Evolutionary conservation across 1,140 invertebrate genomes (phyloP).

Genomic region (Nephotettix cincticeps): DNA sequence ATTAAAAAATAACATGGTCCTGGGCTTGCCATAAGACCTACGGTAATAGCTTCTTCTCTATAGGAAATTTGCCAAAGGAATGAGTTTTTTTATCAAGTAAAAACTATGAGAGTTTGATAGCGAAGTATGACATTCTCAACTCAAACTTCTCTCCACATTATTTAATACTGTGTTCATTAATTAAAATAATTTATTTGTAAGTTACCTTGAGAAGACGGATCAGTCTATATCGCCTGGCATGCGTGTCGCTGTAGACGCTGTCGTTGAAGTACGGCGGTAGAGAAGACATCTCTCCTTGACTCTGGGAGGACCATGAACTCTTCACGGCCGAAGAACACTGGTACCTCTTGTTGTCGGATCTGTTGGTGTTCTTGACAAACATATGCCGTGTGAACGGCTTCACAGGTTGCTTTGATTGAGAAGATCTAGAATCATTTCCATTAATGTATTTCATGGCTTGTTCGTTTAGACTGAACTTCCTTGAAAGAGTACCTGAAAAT

Average conservation of each 20-base stretch:
- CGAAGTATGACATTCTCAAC: too few species aligned
- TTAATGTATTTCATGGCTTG: conserved; percentile 31
- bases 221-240: conserved; percentile 45
- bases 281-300: conserved; percentile 47
- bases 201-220: conserved; percentile 50
- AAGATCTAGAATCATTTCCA: conserved; percentile 9
- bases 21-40: too few species aligned
- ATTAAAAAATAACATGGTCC: too few species aligned
- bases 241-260: conserved; percentile 34
- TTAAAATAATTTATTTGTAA: too few species aligned
- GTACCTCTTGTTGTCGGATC: conserved; percentile 10
- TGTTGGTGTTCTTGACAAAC: conserved; percentile 36
- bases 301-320: neutral
- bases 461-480: conserved; percentile 31
- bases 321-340: conserved; percentile 18
- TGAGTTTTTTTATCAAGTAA: too few species aligned
- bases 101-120: too few species aligned
- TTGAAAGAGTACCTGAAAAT: neutral
- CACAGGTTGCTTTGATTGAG: neutral
- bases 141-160: too few species aligned
- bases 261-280: conserved; percentile 47
- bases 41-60: too few species aligned
- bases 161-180: too few species aligned
- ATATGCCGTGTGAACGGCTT: conserved; percentile 36
- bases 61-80: too few species aligned